Conservation (phyloP, 2,113 vertebrate species). For the Dissostichus mawsoni region DNA sequence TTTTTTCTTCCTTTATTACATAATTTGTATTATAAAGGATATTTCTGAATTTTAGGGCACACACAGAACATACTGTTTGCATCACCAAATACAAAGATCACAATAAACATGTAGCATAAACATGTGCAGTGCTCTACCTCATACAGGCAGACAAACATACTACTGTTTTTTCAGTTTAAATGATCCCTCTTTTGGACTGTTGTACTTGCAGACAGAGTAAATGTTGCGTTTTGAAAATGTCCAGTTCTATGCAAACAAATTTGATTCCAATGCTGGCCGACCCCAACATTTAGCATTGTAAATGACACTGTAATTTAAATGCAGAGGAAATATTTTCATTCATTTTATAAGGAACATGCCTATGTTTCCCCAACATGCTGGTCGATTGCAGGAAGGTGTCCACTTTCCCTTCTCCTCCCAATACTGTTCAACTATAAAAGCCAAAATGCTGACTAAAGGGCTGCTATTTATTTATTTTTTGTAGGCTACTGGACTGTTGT, state of each 20-base stretch:
- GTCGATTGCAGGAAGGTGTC: neutral
- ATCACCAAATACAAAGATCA: neutral
- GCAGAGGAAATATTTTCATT: neutral
- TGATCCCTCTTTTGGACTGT: neutral
- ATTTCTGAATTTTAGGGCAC: neutral
- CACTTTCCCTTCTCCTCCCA: neutral
- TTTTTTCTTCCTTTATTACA: neutral
- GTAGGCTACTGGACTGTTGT: neutral
- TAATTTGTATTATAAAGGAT: neutral
- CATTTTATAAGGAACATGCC: neutral
- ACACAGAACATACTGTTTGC: neutral
- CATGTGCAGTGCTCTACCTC: neutral
- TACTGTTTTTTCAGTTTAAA: neutral
- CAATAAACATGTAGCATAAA: neutral
- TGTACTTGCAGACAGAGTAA: neutral
- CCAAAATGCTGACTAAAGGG: neutral
- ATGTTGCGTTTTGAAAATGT: neutral
- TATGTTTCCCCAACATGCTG: slow-evolving; percentile 14
- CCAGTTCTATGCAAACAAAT: neutral
- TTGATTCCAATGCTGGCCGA: neutral
- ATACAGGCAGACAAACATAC: neutral
- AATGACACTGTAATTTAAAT: neutral
- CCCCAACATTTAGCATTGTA: neutral
- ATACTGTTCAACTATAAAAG: neutral
- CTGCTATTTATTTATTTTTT: slow-evolving; percentile 23